phyloP scores from a whole-genome alignment of 2,888 invertebrate genomes.

The Drosophila heteroneura region DNA sequence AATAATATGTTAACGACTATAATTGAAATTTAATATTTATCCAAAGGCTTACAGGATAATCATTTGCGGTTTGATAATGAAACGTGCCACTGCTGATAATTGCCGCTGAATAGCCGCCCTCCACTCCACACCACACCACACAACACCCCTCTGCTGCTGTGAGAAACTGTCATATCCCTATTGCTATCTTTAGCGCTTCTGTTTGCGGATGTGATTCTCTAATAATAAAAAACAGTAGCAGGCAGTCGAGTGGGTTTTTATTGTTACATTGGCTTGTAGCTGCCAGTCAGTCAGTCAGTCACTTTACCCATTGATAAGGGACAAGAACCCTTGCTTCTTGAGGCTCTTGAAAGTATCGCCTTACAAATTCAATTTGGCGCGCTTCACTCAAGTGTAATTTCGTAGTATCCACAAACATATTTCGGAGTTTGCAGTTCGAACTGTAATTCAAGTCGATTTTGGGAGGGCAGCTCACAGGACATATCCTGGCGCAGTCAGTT shows the following conservation, averaged over 20 bases:
- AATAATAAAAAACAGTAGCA: conserved; percentile 71
- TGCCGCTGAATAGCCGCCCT: conserved; percentile 40
- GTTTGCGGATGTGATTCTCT: conserved; percentile 75
- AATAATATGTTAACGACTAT: conserved; percentile 81
- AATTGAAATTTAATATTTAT: conserved; percentile 85
- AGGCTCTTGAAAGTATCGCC: conserved; percentile 70
- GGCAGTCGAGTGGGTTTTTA: conserved; percentile 42
- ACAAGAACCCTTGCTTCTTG: conserved; percentile 58
- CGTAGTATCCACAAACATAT: conserved; percentile 66
- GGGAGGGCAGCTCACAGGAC: conserved; percentile 43
- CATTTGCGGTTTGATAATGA: conserved; percentile 77
- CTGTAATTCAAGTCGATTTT: conserved; percentile 79
- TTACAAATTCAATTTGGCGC: conserved; percentile 83
- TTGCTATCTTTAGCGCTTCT: conserved; percentile 45
- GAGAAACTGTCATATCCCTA: conserved; percentile 48
- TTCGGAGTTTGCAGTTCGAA: conserved; percentile 60
- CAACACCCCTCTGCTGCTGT: conserved; percentile 34
- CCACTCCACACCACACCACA: not conserved
- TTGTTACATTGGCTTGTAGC: conserved; percentile 62
- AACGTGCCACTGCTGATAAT: conserved; percentile 65
- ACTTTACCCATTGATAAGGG: conserved; percentile 58
- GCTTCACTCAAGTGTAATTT: conserved; percentile 81
- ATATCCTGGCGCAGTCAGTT: conserved; percentile 49
- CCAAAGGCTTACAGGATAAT: conserved; percentile 82
- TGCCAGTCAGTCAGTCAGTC: conserved; percentile 26